Base-by-base conservation (phyloP, 2,888 invertebrate genomes). In the Polylopha cassiicola region DNA sequence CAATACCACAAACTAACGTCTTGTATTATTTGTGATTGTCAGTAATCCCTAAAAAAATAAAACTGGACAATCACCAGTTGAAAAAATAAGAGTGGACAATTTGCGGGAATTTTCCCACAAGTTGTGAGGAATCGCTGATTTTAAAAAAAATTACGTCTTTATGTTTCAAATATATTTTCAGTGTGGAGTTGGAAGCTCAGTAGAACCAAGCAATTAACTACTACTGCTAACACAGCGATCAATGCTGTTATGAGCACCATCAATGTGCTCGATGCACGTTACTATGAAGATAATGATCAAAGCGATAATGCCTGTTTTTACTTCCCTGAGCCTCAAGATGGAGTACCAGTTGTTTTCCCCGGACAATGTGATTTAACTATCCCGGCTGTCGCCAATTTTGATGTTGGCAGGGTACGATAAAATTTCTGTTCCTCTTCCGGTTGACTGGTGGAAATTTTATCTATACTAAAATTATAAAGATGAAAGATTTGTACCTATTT, bases 301-400 rank as follows among this genome's bases (percentile, higher is more conserved):
- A 52, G 46, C 11, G 44, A 29, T 2, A 50, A 43, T 3, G 74
- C 61, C 9, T 72, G 70, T 37, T 73, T 73, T 58, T 72, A 68
- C 42, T 66, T 47, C 50, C 73, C 73, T 0, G 65, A 62, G 9
- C 61, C 62, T 0, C 44, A 47, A 7, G 4, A 17, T 1, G 66
- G 62, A 1, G 48, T 49, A 0, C 65, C 64, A 0, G 70, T 70
- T 0, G 47, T 54, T 1, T 70, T 71, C 52, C 62, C 59, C 11
- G 75, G 75, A 27, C 58, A 59, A 6, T 75, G 75, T 44, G 64
- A 70, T 2, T 22, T 26, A 1, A 54, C 28, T 17, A 43, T 65
- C n/a, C 3, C 37, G 10, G 61, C 53, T 5, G 51, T 60, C 0
- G 33, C 39, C 3, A 51, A 55, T 34, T 64, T 68, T 37, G 31